Evolutionary conservation across 2,797 vertebrate species (phyloP).

Genomic region (Tenualosa ilisha): DNA sequence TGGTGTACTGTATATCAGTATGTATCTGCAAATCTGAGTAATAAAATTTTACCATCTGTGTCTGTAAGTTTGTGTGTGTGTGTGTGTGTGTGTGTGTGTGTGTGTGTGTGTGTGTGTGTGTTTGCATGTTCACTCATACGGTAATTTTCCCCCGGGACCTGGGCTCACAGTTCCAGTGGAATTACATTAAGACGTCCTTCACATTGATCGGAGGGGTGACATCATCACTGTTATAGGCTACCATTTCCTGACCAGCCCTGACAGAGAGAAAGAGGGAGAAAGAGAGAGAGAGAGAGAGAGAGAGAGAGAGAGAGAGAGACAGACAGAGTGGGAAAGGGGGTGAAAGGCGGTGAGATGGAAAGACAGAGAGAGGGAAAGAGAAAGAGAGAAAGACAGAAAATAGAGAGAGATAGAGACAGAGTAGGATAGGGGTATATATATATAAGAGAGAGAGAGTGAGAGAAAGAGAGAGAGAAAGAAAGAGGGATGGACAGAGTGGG

Average conservation of each 20-base stretch:
- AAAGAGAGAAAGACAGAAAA: background rate
- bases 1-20: background rate
- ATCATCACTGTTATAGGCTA: slow-evolving; percentile 23
- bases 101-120: background rate
- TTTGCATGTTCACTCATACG: background rate
- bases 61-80: background rate
- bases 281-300: slow-evolving; percentile 35
- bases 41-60: no score
- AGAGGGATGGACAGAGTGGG: background rate
- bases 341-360: slow-evolving; percentile 38
- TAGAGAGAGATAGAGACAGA: background rate
- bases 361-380: background rate
- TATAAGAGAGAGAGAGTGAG: background rate
- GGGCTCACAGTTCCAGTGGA: slow-evolving; percentile 7
- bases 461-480: background rate
- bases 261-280: slow-evolving; percentile 11
- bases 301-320: background rate
- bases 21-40: no score
- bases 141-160: background rate
- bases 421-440: no score
- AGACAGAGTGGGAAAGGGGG: slow-evolving; percentile 29
- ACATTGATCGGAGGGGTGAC: slow-evolving; percentile 22
- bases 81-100: background rate
- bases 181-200: slow-evolving; percentile 4
- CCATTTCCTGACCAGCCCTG: slow-evolving; percentile 14